Conservation (phyloP, 2,888 invertebrate genomes). For the Lissonota sp. region DNA sequence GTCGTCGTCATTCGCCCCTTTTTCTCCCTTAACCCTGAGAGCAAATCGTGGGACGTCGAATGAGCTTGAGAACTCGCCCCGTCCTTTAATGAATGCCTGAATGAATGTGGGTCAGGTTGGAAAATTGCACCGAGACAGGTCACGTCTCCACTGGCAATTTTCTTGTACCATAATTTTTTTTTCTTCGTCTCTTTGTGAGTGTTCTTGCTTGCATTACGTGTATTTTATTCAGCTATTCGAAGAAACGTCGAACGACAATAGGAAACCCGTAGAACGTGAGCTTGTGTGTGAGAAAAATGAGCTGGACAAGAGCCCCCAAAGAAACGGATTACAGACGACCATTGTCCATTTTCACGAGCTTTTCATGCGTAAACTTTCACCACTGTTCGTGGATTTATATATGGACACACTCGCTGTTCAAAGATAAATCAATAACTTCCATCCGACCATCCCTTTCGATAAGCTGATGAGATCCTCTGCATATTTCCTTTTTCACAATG, state of each 20-base stretch:
- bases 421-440: too few species aligned
- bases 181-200: background rate
- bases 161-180: conserved; percentile 4
- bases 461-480: too few species aligned
- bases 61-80: conserved; percentile 43
- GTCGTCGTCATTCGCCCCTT: background rate
- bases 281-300: conserved; percentile 3
- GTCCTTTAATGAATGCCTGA: conserved; percentile 56
- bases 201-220: conserved; percentile 9
- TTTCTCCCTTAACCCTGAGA: conserved; percentile 10
- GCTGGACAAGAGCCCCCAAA: background rate
- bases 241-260: conserved; percentile 18
- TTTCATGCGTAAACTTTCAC: too few species aligned
- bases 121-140: conserved; percentile 37
- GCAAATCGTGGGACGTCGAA: conserved; percentile 31
- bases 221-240: conserved; percentile 5
- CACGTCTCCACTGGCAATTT: conserved; percentile 7
- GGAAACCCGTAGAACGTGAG: background rate
- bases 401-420: too few species aligned
- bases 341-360: too few species aligned
- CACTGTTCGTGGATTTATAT: too few species aligned
- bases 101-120: conserved; percentile 63
- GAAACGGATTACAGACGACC: background rate
- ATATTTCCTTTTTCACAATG: too few species aligned
- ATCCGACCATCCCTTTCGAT: too few species aligned